Conservation (phyloP, 2,113 vertebrate genomes). For the Erinaceus europaeus region DNA sequence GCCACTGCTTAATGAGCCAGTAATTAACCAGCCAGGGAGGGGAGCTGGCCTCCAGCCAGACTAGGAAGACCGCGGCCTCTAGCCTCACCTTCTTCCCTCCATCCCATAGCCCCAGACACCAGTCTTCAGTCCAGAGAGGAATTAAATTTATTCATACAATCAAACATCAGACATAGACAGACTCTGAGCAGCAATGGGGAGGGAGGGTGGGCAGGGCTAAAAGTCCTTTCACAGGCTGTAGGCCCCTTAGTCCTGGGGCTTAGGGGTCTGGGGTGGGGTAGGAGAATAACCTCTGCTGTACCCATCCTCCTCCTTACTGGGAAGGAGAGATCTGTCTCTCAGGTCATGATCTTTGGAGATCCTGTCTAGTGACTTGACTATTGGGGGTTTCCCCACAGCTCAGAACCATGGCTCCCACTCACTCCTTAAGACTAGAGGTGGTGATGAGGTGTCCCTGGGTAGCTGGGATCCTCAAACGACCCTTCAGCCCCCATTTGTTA, state of each 20-base stretch:
- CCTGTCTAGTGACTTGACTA: background rate
- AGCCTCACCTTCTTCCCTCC: slow-evolving; percentile 37
- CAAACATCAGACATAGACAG: slow-evolving; percentile 8
- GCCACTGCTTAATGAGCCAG: slow-evolving; percentile 70
- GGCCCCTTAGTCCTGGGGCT: background rate
- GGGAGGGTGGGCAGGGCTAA: background rate
- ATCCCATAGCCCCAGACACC: slow-evolving; percentile 5
- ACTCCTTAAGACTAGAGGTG: background rate
- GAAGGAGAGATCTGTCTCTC: background rate
- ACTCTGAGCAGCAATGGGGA: background rate
- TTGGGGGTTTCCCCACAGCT: background rate
- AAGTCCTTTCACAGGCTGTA: background rate
- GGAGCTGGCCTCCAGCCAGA: slow-evolving; percentile 72
- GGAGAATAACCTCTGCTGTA: background rate
- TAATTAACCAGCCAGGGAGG: slow-evolving; percentile 72
- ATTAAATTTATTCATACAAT: slow-evolving; percentile 63
- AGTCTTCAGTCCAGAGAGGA: slow-evolving; percentile 49
- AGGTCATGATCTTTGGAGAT: background rate
- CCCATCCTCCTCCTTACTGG: background rate
- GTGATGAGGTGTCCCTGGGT: background rate
- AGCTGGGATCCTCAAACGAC: background rate
- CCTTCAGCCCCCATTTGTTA: background rate
- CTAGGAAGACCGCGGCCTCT: background rate
- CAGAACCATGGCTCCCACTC: background rate
- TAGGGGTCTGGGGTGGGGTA: background rate